Percentiles rank a stretch among this genome's conserved stretches.
phyloP scores from a whole-genome alignment of 2,888 invertebrate genomes.

The Cantharis rustica region DNA sequence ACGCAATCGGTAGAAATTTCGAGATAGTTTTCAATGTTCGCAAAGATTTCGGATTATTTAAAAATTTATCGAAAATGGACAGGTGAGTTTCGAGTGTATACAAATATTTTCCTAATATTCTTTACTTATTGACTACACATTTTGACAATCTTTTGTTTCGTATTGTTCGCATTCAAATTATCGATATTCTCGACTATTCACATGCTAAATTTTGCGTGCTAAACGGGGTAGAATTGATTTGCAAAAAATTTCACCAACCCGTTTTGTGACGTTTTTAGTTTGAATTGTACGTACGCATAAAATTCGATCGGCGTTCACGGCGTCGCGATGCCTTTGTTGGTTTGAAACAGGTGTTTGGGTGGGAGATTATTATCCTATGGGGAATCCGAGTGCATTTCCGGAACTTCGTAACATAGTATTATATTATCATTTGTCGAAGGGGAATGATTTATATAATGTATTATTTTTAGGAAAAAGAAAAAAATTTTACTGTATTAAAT shows the following conservation, averaged over 20 bases:
- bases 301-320: constrained; percentile 45
- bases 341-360: constrained; percentile 45
- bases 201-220: not conserved
- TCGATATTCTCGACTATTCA: not conserved
- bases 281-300: constrained; percentile 21
- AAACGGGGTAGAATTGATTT: not conserved
- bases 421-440: not conserved
- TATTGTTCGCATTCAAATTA: not conserved
- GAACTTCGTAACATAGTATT: not conserved
- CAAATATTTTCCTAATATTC: not conserved
- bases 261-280: constrained; percentile 32
- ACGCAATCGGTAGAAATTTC: not conserved
- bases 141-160: too few species aligned
- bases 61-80: constrained; percentile 19
- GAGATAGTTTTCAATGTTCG: constrained; percentile 11
- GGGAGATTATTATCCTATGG: constrained; percentile 18
- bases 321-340: constrained; percentile 47
- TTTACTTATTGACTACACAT: not conserved
- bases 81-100: constrained; percentile 8
- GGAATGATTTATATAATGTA: not conserved
- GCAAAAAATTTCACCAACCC: not conserved
- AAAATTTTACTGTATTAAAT: too few species aligned
- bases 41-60: constrained; percentile 6
- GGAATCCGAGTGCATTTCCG: constrained; percentile 20
- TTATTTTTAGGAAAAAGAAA: too few species aligned